A percentile compares a stretch with the other conserved stretches of the same genome.
Conservation (phyloP, 2,797 vertebrate genomes). For the Rhadinocentrus ornatus region DNA sequence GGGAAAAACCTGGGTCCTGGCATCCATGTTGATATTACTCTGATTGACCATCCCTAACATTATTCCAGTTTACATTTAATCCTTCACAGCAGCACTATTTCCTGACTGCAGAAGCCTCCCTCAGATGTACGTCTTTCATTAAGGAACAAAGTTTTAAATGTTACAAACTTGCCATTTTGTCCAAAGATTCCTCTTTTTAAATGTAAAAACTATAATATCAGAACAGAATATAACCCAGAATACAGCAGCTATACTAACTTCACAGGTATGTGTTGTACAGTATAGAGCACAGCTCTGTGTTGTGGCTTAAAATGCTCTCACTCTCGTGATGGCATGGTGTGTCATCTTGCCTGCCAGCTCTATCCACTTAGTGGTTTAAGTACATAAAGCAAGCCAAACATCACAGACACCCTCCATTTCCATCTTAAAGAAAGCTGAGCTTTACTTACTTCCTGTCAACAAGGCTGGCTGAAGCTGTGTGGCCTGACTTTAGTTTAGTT, state of each 20-base stretch:
- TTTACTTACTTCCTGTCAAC: conserved; percentile 67
- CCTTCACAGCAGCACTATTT: background rate
- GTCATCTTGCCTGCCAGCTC: conserved; percentile 66
- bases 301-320: conserved; percentile 63
- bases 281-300: conserved; percentile 36
- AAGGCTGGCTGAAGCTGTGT: conserved; percentile 54
- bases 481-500: conserved; percentile 41
- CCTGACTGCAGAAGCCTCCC: background rate
- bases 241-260: background rate
- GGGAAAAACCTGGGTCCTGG: background rate
- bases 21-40: background rate
- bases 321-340: conserved; percentile 63
- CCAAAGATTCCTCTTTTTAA: background rate
- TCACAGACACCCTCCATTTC: conserved; percentile 73
- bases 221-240: background rate
- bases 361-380: conserved; percentile 74
- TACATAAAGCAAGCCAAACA: conserved; percentile 63
- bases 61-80: background rate
- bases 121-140: background rate
- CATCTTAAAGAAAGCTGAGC: conserved; percentile 64
- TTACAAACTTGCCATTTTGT: background rate
- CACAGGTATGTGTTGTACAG: conserved; percentile 12
- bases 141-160: background rate
- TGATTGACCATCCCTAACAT: background rate
- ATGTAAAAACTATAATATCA: background rate